Percentiles rank a stretch among this genome's conserved stretches.
Conservation (phyloP, 2,113 vertebrate genomes). For the Toxostoma redivivum region DNA sequence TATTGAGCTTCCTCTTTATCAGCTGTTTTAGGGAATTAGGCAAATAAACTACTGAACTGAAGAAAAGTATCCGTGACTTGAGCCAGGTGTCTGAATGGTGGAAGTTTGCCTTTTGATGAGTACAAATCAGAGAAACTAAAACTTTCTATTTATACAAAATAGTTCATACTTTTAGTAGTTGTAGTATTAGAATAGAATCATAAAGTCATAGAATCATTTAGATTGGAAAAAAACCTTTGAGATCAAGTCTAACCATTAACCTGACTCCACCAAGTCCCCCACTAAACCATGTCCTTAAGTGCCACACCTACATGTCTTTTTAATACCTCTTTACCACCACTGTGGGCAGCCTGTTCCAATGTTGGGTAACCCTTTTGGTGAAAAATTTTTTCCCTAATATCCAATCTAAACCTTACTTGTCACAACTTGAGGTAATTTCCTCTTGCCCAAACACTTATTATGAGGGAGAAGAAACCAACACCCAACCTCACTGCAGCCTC, state of each 20-base stretch:
- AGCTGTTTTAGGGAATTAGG: not conserved
- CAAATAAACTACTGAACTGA: not conserved
- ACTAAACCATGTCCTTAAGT: not conserved
- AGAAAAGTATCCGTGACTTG: not conserved
- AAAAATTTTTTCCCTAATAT: not conserved
- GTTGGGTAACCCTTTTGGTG: rapidly evolving
- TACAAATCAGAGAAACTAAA: not conserved
- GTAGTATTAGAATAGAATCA: not conserved
- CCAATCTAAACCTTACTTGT: not conserved
- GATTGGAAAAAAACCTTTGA: not conserved
- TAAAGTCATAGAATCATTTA: not conserved
- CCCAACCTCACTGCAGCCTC: not conserved
- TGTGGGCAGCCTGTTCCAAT: not conserved
- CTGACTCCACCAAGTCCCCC: not conserved
- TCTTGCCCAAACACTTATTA: not conserved
- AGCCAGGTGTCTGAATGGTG: not conserved
- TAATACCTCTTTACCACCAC: not conserved
- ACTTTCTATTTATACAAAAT: not conserved
- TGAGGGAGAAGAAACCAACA: not conserved
- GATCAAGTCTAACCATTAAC: not conserved
- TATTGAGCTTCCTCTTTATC: not conserved
- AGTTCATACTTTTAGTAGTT: not conserved
- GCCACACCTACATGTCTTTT: not conserved
- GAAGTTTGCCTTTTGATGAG: not conserved
- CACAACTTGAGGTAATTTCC: not conserved